phyloP scores from a whole-genome alignment of 1,140 invertebrate genomes.

The Euura lappo region DNA sequence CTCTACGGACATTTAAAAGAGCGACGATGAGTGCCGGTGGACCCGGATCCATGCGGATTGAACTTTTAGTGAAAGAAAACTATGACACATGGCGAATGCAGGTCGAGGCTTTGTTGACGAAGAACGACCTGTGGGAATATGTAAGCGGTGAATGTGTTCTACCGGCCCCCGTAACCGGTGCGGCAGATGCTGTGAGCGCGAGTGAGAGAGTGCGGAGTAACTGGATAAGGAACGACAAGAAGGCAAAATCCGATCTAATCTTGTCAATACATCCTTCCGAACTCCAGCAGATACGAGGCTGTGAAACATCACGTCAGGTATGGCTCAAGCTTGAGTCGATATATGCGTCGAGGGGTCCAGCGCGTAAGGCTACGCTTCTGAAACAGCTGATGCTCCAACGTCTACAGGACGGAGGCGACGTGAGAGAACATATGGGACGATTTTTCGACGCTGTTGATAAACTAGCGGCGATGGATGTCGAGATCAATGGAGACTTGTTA shows the following conservation, averaged over 20 bases:
- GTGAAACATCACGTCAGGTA: conserved; percentile 25
- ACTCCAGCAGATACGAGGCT: conserved; percentile 5
- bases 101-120: too few relatives aligned
- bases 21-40: conserved; percentile 9
- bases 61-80: too few relatives aligned
- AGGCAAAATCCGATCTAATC: conserved; percentile 13
- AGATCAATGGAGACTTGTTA: conserved; percentile 31
- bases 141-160: conserved; percentile 12
- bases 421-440: conserved; percentile 32
- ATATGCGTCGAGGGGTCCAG: conserved; percentile 30
- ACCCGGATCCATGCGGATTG: not conserved
- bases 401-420: conserved; percentile 35
- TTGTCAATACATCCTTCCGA: conserved; percentile 11
- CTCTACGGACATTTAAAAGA: too few relatives aligned
- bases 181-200: too few relatives aligned
- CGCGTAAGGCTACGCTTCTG: conserved; percentile 31
- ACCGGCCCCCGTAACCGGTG: not conserved
- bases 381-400: conserved; percentile 30
- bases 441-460: conserved; percentile 37
- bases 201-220: too few relatives aligned
- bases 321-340: conserved; percentile 24
- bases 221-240: conserved; percentile 20
- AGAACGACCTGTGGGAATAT: conserved; percentile 18
- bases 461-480: conserved; percentile 30
- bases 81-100: too few relatives aligned